phyloP scores from a whole-genome alignment of 2,797 vertebrate genomes.

The Pangasius mekongensis region DNA sequence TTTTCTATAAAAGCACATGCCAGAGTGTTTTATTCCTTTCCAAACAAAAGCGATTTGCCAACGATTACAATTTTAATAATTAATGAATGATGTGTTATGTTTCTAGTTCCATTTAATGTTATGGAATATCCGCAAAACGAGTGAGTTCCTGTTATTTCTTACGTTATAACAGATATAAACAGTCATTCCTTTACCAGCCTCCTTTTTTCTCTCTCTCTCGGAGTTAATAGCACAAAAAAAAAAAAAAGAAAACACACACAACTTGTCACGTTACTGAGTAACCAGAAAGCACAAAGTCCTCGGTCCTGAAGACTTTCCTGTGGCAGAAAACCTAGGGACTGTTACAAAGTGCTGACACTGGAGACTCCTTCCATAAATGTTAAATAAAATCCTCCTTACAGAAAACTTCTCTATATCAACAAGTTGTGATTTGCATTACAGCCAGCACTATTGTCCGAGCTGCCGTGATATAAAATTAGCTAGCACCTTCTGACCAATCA shows the following conservation, averaged over 20 bases:
- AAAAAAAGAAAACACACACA: not conserved
- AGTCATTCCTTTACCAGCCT: not conserved
- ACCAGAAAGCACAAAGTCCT: not conserved
- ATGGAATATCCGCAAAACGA: not conserved
- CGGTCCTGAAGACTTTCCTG: not conserved
- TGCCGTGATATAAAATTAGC: not conserved
- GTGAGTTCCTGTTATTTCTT: not conserved
- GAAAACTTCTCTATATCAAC: not conserved
- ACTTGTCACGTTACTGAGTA: not conserved
- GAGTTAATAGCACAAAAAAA: not conserved
- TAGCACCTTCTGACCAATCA: not conserved
- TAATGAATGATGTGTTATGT: conserved; percentile 6
- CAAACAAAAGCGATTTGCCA: not conserved
- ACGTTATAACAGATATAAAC: not conserved
- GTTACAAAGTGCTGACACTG: not conserved
- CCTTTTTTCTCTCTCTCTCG: not conserved
- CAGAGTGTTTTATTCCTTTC: not conserved
- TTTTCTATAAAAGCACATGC: not conserved
- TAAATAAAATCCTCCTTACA: not conserved
- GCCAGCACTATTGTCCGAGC: not conserved
- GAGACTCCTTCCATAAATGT: not conserved
- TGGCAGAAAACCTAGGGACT: not conserved
- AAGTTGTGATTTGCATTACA: not conserved
- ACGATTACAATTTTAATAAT: conserved; percentile 13
- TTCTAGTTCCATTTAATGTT: not conserved